These are phyloP conservation scores for Leucoraja ocellata DNA, from an alignment of 2,797 vertebrate species.

Conservation along the genomic window DNA sequence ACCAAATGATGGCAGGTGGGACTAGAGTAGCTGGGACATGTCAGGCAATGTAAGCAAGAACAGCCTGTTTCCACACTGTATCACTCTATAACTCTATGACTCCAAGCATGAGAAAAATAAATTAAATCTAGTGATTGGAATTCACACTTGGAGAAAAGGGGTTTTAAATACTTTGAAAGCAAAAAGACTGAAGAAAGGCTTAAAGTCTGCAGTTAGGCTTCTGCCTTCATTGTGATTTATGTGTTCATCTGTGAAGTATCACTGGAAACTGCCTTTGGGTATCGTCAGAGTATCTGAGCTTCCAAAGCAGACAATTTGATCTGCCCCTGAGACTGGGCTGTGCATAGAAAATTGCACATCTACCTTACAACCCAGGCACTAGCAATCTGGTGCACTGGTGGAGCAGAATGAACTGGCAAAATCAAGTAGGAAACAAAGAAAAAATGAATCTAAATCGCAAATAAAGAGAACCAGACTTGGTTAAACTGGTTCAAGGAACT, in stretches of 20 bases:
- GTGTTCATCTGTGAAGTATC: conserved; percentile 14
- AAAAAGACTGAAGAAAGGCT: not conserved
- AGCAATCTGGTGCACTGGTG: not conserved
- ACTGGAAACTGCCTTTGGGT: not conserved
- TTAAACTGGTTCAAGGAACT: conserved; percentile 48
- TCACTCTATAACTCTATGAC: too few relatives aligned
- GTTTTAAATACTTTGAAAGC: not conserved
- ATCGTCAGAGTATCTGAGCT: not conserved
- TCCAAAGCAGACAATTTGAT: conserved; percentile 27
- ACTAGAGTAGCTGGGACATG: too few relatives aligned
- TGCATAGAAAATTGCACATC: not conserved
- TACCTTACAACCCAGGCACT: not conserved
- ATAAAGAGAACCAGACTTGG: conserved; percentile 55
- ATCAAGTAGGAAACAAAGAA: conserved; percentile 46
- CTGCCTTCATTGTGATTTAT: not conserved
- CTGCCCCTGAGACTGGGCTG: not conserved
- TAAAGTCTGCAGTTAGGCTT: not conserved
- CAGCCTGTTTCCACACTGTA: too few relatives aligned
- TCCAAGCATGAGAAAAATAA: too few relatives aligned
- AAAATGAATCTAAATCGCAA: conserved; percentile 57
- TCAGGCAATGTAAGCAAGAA: too few relatives aligned
- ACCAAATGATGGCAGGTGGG: too few relatives aligned
- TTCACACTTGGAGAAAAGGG: not conserved
- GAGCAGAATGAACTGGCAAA: not conserved
- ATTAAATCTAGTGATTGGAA: not conserved